Percentiles rank a stretch among this genome's conserved stretches.
phyloP scores from a whole-genome alignment of 2,113 vertebrate genomes.

The Dissostichus mawsoni region DNA sequence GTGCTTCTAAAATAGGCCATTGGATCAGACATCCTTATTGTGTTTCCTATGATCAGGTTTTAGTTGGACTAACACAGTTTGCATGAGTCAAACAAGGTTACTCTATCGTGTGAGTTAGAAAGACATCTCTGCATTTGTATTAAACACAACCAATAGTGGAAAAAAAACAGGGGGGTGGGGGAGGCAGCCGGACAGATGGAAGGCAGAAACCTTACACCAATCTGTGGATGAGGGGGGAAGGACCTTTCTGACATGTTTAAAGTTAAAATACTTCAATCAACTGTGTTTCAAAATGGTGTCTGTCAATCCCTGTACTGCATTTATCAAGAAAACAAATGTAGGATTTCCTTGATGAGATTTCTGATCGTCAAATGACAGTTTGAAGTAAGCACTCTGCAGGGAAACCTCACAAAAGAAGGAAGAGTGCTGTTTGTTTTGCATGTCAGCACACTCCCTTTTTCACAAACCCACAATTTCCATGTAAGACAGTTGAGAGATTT shows the following conservation, averaged over 20 bases:
- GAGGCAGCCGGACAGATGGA: conserved; percentile 52
- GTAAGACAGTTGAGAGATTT: conserved; percentile 39
- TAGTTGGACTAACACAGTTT: conserved; percentile 18
- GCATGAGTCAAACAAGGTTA: conserved; percentile 28
- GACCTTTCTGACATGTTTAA: conserved; percentile 5
- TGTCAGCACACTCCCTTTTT: conserved; percentile 62
- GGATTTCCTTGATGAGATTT: conserved; percentile 1
- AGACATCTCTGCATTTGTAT: conserved; percentile 21
- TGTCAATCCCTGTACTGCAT: background rate
- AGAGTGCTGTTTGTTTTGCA: conserved; percentile 67
- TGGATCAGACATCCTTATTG: background rate
- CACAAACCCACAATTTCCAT: conserved; percentile 64
- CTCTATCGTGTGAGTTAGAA: background rate
- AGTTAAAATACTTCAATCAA: background rate
- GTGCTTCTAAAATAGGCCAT: no score
- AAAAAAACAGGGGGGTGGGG: background rate
- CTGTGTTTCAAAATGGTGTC: conserved; percentile 20
- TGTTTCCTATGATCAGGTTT: conserved; percentile 30
- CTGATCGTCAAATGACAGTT: conserved; percentile 16
- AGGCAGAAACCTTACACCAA: conserved; percentile 64
- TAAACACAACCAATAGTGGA: conserved; percentile 21
- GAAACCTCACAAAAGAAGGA: conserved; percentile 65
- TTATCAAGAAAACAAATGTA: background rate
- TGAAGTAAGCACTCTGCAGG: background rate
- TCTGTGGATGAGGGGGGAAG: conserved; percentile 10